Base-by-base conservation (phyloP, 2,113 vertebrate species). In the Mugil cephalus region DNA sequence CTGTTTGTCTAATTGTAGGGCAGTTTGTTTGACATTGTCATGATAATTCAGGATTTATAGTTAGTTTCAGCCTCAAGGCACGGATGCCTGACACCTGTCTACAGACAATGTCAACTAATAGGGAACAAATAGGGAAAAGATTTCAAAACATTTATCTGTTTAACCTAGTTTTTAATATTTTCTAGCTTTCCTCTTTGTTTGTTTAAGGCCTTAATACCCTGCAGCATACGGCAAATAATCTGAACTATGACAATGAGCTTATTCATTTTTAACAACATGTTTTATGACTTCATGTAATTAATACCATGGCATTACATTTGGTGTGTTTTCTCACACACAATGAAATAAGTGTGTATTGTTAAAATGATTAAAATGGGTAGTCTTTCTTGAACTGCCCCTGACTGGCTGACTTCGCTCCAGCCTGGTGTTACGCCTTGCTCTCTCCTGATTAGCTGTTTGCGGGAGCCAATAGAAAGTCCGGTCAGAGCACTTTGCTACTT, bases 381-480 rank as follows among this genome's bases (percentile, higher is more conserved):
- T 19, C 18, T 48, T 2, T 6, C 19, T 36, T 21, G 1, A 45
- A 15, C 10, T 2, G 11, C 53, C 15, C 14, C 17, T 42, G 13
- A 52, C 43, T 62, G 39, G 59, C 38, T 83, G 71, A 69, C 64
- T 64, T 77, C n/a, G 47, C 47, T 71, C 12, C 48, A 54, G 87
- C 63, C 36, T 77, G 69, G 62, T 70, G 54, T 36, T 15, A 14
- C 54, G 67, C 24, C 39, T 42, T 48, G 14, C 78, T 68, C 46
- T 60, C 34, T 43, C 24, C 56, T 24, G 53, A 87, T 86, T 88
- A 85, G 85, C 35, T 19, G 1, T 36, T 39, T 6, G 24, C 48
- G 48, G 30, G 64, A 79, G 77, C 88, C 83, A 88, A 82, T 88
- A 67, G 79, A 11, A 80, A 79, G 51, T 62, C 1, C 8, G 1